These are phyloP conservation scores for Diaperis boleti DNA, from an alignment of 2,888 invertebrate species.

Conservation along the genomic window DNA sequence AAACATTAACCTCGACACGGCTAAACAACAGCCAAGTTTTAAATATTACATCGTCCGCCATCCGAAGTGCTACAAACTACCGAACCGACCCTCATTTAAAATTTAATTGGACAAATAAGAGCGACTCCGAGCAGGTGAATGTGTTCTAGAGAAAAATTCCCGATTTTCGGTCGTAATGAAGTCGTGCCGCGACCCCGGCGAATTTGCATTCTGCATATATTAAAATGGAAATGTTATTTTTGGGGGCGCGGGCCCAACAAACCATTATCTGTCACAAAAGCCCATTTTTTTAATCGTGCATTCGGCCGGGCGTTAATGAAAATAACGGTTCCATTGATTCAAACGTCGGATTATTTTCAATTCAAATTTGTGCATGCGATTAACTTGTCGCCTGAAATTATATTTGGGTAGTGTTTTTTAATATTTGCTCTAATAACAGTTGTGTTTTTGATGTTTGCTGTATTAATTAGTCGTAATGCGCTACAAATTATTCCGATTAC, in stretches of 20 bases:
- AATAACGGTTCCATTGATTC: conserved; percentile 6
- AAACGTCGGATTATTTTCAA: conserved; percentile 9
- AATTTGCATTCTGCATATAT: conserved; percentile 4
- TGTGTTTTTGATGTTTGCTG: not conserved
- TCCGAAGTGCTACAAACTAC: not conserved
- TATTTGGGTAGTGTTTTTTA: not conserved
- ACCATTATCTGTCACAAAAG: conserved; percentile 2
- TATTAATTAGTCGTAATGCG: not conserved
- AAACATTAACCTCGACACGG: not conserved
- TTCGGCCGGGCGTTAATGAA: conserved; percentile 10
- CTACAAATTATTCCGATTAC: not conserved
- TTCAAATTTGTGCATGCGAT: conserved; percentile 6
- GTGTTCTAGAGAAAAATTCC: not conserved
- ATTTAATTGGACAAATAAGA: conserved; percentile 1
- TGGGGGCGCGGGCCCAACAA: conserved; percentile 4
- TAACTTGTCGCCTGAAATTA: not conserved
- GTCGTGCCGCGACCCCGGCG: not conserved
- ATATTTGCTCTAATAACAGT: not conserved
- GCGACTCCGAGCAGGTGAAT: not conserved
- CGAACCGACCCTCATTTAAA: not conserved
- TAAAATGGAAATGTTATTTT: conserved; percentile 8
- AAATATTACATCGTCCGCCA: not conserved
- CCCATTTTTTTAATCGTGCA: conserved; percentile 4
- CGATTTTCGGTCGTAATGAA: not conserved
- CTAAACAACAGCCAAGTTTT: not conserved